Evolutionary conservation across 37 sponge, comb jelly and placozoan species (phyloP).

Genomic region (Spongilla lacustris): DNA sequence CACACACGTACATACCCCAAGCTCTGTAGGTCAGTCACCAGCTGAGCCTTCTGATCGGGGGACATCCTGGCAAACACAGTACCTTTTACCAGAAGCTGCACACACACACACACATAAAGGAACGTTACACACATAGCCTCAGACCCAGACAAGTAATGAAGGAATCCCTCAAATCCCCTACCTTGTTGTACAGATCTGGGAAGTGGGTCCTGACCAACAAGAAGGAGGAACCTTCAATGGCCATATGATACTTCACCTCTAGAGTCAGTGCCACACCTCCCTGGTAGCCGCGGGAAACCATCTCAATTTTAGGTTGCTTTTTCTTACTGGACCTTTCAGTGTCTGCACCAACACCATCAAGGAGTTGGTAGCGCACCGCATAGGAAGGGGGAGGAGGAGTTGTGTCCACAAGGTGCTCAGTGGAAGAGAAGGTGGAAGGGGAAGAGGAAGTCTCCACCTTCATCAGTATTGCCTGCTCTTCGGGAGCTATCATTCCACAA

Average conservation of each 20-base stretch:
- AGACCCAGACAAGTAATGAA: not conserved
- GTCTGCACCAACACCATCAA: not conserved
- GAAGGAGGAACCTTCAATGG: conserved; percentile 51
- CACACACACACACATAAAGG: not conserved
- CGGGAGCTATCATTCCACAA: conserved; percentile 75
- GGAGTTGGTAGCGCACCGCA: not conserved
- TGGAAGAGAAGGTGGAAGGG: not conserved
- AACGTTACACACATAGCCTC: not conserved
- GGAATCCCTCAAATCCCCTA: not conserved
- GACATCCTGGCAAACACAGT: conserved; percentile 94
- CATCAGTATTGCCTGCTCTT: conserved; percentile 30
- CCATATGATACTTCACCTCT: conserved; percentile 25
- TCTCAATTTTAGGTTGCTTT: not conserved
- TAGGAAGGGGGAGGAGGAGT: not conserved
- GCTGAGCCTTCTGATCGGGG: conserved; percentile 78
- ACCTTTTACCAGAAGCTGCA: conserved; percentile 77
- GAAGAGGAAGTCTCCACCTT: conserved; percentile 14
- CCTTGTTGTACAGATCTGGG: conserved; percentile 13
- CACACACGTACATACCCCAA: conserved; percentile 56
- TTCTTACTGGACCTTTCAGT: not conserved
- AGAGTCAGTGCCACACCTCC: not conserved
- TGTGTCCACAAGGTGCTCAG: conserved; percentile 26
- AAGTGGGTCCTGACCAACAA: conserved; percentile 26
- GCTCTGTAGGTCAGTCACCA: conserved; percentile 78
- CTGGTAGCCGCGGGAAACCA: not conserved